Conservation (phyloP, 92 coral and sea anemone species). For the Bergia puertoricense region DNA sequence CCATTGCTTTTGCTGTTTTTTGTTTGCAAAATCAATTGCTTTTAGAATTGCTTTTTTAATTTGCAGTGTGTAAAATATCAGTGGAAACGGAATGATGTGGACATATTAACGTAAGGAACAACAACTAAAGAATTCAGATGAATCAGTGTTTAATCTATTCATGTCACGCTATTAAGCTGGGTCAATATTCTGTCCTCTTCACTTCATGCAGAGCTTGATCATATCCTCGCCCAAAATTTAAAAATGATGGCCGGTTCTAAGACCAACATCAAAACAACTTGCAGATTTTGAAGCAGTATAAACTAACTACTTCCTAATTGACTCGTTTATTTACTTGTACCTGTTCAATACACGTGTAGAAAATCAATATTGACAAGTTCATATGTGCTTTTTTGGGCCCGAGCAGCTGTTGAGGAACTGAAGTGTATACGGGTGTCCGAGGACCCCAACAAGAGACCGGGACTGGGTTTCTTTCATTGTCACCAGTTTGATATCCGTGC, state of each 20-base stretch:
- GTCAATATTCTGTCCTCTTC: too few relatives aligned
- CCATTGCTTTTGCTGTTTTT: neutral
- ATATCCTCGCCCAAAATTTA: neutral
- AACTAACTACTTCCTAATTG: neutral
- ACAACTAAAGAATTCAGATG: neutral
- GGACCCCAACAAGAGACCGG: neutral
- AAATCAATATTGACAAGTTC: neutral
- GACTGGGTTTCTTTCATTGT: neutral
- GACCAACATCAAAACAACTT: neutral
- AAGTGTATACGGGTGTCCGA: neutral
- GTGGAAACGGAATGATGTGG: neutral
- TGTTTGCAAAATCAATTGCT: neutral
- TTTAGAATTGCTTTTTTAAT: neutral
- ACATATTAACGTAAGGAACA: neutral
- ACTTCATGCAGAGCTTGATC: neutral
- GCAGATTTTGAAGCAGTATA: neutral
- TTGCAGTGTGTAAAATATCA: neutral
- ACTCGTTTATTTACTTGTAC: neutral
- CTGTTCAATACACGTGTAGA: neutral
- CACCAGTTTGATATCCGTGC: neutral
- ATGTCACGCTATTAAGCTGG: too few relatives aligned
- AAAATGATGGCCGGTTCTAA: neutral
- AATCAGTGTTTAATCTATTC: neutral
- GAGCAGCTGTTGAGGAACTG: neutral
- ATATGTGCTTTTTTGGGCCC: neutral